phyloP scores from a whole-genome alignment of 2,888 invertebrate genomes.

The Leptinotarsa haldemani region DNA sequence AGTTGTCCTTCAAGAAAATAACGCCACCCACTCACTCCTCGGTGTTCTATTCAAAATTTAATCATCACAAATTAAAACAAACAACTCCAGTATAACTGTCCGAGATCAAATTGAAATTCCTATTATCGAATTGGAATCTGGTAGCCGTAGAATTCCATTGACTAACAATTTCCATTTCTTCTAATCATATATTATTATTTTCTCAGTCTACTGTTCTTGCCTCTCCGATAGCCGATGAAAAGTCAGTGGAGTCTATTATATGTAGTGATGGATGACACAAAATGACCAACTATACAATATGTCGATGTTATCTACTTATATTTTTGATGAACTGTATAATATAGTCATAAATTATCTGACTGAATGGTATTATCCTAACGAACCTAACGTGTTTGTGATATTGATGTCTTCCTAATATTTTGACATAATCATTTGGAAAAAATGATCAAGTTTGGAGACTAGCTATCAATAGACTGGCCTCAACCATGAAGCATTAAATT shows the following conservation, averaged over 20 bases:
- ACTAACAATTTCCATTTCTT: conserved; percentile 27
- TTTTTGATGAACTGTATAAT: conserved; percentile 50
- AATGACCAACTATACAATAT: conserved; percentile 42
- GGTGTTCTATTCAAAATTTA: background rate
- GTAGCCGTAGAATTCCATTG: conserved; percentile 26
- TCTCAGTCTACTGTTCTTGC: conserved; percentile 31
- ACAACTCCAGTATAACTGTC: conserved; percentile 9
- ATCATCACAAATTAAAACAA: conserved; percentile 8
- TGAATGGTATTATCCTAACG: conserved; percentile 30
- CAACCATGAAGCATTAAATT: too few relatives aligned
- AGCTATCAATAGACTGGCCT: too few relatives aligned
- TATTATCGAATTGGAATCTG: conserved; percentile 17
- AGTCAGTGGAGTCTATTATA: conserved; percentile 45
- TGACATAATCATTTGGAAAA: conserved; percentile 6
- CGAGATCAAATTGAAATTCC: conserved; percentile 6
- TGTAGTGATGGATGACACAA: conserved; percentile 49
- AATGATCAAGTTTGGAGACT: background rate
- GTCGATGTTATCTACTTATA: conserved; percentile 48
- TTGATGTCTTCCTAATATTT: background rate
- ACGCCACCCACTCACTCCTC: background rate
- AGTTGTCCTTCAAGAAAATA: too few relatives aligned
- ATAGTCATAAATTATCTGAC: conserved; percentile 47
- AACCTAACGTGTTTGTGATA: conserved; percentile 17
- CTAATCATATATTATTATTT: conserved; percentile 42
- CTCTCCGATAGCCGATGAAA: conserved; percentile 38